Evolutionary conservation across 2,113 vertebrate genomes (phyloP).

Genomic region (Sturnus vulgaris): DNA sequence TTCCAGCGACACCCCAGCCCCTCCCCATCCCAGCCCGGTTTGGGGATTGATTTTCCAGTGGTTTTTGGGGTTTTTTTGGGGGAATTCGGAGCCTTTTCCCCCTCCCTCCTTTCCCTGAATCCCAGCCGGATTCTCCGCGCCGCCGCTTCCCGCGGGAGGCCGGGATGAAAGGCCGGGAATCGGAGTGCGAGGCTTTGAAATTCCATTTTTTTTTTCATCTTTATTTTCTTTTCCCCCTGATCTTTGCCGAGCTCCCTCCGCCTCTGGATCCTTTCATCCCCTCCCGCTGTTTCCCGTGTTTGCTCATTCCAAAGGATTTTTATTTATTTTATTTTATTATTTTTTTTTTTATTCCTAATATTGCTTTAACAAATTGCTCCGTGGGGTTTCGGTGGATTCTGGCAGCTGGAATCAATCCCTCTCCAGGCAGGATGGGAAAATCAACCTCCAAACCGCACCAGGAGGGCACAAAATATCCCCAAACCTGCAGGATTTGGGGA

Average conservation of each 20-base stretch:
- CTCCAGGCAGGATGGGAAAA: background rate
- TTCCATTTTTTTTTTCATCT: background rate
- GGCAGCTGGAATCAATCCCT: background rate
- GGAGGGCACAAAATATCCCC: fast-evolving
- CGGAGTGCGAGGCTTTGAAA: background rate
- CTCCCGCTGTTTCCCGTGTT: background rate
- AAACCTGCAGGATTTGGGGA: fast-evolving
- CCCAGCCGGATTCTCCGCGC: background rate
- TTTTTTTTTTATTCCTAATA: background rate
- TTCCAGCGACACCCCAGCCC: background rate
- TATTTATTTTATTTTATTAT: no score
- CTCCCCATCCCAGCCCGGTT: background rate
- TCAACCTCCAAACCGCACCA: background rate
- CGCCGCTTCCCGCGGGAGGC: background rate
- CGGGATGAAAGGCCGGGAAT: background rate
- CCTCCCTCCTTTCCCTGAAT: background rate
- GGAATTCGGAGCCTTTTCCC: background rate
- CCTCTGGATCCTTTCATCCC: background rate
- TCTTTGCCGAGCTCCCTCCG: background rate
- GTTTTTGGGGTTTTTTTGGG: background rate
- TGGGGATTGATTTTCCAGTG: background rate
- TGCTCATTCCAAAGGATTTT: background rate
- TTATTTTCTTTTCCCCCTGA: background rate
- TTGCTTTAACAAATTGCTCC: conserved; percentile 7
- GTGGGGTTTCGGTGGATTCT: background rate